Evolutionary conservation across 2,797 vertebrate genomes (phyloP).

Genomic region (Geotrypetes seraphini): DNA sequence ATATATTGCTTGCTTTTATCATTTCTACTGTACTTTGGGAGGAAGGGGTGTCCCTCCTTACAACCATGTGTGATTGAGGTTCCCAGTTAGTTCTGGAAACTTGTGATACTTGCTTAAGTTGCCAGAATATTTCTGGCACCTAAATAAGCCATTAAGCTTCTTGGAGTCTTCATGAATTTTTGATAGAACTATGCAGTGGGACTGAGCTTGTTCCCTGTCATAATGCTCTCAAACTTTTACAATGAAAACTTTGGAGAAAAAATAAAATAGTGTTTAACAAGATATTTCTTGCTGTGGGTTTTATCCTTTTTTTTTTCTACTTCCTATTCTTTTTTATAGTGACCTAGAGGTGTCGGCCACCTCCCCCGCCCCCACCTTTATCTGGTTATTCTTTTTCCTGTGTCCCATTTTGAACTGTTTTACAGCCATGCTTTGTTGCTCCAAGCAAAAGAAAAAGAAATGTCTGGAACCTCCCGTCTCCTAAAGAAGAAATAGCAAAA

Average conservation of each 20-base stretch:
- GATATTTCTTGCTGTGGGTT: conserved; percentile 64
- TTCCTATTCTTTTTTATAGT: conserved; percentile 58
- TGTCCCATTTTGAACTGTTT: conserved; percentile 40
- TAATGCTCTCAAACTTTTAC: conserved; percentile 37
- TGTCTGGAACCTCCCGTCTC: conserved; percentile 40
- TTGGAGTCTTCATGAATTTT: conserved; percentile 30
- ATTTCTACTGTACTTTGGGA: no score
- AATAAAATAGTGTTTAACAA: conserved; percentile 63
- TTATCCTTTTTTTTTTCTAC: conserved; percentile 49
- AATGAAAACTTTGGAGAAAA: conserved; percentile 26
- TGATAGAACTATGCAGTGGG: conserved; percentile 37
- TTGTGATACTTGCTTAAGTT: no score
- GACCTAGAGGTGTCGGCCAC: no score
- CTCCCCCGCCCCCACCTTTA: no score
- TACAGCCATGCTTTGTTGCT: conserved; percentile 62
- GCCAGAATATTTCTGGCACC: conserved; percentile 5
- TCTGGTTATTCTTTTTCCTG: conserved; percentile 56
- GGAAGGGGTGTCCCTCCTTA: no score
- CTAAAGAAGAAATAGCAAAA: conserved; percentile 59
- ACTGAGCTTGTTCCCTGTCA: conserved; percentile 35
- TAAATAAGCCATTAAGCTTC: conserved; percentile 43
- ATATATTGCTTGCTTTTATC: no score
- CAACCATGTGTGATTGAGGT: no score
- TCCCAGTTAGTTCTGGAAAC: no score
- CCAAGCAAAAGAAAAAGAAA: no score